Base-by-base conservation (phyloP, 1,140 invertebrate species). In the Lycorma delicatula region DNA sequence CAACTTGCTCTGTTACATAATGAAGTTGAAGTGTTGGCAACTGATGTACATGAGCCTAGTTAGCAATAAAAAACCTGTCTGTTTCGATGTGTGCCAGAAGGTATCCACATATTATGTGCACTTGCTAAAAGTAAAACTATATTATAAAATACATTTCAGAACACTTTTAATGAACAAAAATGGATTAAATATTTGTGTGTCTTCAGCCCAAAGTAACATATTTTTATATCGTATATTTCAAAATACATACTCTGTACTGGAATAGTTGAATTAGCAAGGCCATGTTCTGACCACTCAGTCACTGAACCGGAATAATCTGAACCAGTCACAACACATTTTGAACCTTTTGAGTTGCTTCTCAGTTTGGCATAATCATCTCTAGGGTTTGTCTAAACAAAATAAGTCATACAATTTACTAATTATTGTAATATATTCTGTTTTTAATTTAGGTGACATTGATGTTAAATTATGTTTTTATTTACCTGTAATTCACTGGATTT, bases 251-350 rank as follows among this genome's bases (percentile, higher is more conserved):
- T 59, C 27, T 62, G 61, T 13, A 61, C 25, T 0, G 60, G 59
- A 20, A 64, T 57, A 49, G 60, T 58, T 18, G 44, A 25, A 1
- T 54, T 25, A n/a, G 26, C 41, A 12, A 49, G 26, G 18, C 58
- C 51, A 31, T 62, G 61, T 28, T 66, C 64, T 23, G 64, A 64
- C 54, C 58, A 61, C 46, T 66, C 64, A 26, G 58, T 60, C n/a
- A 54, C 60, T 38, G 64, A 65, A 23, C 59, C 64, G 3, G 64
- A 66, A 27, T 64, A 64, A 48, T 66, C 64, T 4, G 62, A 62
- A 3, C 61, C 59, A 11, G 61, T 53, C 34, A 49, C 52, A 13
- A 63, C n/a, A 49, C 62, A 61, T 53, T 65, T 65, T 23, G 23
- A 47, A 26, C 53, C 34, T 47, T 63, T 62, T 18, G 48, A 29